Evolutionary conservation across 2,113 vertebrate genomes (phyloP).

Genomic region (Cyanocitta stelleri): DNA sequence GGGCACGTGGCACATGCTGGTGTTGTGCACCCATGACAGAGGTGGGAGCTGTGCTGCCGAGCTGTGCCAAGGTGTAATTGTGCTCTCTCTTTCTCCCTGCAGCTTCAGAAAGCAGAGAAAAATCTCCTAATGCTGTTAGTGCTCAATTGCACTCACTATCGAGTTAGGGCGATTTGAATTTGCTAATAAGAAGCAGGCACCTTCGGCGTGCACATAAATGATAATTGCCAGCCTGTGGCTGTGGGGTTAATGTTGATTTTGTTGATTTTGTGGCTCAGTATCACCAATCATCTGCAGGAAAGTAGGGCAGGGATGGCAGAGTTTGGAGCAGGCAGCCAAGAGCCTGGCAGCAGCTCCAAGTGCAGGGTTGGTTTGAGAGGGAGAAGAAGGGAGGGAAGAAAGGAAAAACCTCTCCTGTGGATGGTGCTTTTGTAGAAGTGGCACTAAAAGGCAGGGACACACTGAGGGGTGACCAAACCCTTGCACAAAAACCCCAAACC

Average conservation of each 20-base stretch:
- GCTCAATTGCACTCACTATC: not conserved
- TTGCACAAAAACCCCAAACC: not conserved
- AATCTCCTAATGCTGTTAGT: not conserved
- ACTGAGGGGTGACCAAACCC: not conserved
- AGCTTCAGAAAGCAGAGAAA: not conserved
- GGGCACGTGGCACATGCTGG: not conserved
- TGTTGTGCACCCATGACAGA: fast-evolving
- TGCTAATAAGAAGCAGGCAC: not conserved
- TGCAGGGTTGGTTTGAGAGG: not conserved
- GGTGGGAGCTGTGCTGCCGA: not conserved
- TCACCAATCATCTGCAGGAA: not conserved
- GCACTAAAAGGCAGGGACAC: not conserved
- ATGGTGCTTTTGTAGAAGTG: not conserved
- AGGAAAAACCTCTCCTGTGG: not conserved
- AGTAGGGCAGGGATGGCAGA: not conserved
- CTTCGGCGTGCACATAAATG: not conserved
- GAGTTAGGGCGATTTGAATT: not conserved
- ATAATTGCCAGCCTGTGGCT: not conserved
- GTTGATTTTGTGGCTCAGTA: not conserved
- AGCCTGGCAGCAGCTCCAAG: not conserved
- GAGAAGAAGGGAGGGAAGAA: not conserved
- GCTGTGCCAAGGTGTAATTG: not conserved
- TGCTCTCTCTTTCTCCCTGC: not conserved
- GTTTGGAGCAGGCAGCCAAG: not conserved
- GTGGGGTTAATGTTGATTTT: not conserved